Evolutionary conservation across 2,888 invertebrate species (phyloP), one percentile per base, ranked within the genome.

Genomic region (Elysia crispata): DNA sequence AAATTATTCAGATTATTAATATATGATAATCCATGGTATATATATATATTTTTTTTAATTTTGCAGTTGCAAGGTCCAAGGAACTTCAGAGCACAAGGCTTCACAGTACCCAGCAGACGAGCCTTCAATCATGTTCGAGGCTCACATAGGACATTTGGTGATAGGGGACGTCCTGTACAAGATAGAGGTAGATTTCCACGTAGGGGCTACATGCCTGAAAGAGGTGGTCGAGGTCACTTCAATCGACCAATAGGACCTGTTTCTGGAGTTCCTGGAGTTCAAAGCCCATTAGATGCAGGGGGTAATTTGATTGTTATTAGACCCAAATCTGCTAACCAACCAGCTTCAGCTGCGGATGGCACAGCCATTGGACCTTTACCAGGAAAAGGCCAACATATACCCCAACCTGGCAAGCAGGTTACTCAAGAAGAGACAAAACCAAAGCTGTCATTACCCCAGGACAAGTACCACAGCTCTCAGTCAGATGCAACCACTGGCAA

Each of bases 391-490:
- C 23, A 49, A 18, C 23, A 50, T n/a, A n/a, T n/a, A n/a, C n/a
- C n/a, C 67, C 49, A 11, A 23, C 28, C 15, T 33, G 49, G 49
- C 25, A 25, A 30, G 28, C 57, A 70, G n/a, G 30, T 62, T 15
- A 18, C 23, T 11, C 60, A 20, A 3, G 69, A n/a, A 60, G 57
- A 1, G 49, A 20, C 70, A n/a, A 81, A 80, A 54, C 83, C 87
- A 15, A 70, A 85, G 28, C 81, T 89, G 60, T 66, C 87, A 31
- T 82, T 88, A 31, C 89, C 90, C 0, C 89, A 89, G 80, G 89
- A 90, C 77, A 89, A 87, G 82, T 90, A 89, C 87, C 85, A 83
- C n/a, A 73, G 82, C 15, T 81, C 86, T 41, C 85, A 86, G 30
- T 82, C 81, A 62, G 82, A 81, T n/a, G 82, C 85, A 64, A 69